A percentile compares a stretch with the other conserved stretches of the same genome.
phyloP scores from a whole-genome alignment of 2,113 vertebrate species.

The Alaudala cheleensis region DNA sequence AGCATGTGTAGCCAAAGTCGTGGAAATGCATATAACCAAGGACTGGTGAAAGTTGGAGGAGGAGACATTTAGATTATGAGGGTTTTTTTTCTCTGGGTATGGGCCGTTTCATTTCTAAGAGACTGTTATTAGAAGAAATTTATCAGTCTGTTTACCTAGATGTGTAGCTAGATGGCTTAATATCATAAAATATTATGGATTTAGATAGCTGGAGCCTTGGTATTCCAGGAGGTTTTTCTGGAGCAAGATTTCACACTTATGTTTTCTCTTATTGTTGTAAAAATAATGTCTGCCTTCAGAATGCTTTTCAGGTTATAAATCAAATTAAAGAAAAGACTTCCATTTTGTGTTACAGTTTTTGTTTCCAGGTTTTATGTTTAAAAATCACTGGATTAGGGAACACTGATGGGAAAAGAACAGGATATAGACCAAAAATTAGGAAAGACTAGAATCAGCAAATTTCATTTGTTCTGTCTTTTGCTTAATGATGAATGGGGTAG shows the following conservation, averaged over 20 bases:
- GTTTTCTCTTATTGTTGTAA: neutral
- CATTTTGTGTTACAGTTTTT: neutral
- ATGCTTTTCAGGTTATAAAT: neutral
- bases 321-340: neutral
- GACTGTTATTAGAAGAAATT: neutral
- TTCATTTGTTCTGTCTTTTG: neutral
- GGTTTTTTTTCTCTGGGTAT: neutral
- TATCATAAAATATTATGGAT: neutral
- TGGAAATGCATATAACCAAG: rapidly evolving
- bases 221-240: neutral
- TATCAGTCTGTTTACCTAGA: neutral
- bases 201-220: neutral
- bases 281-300: neutral
- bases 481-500: neutral
- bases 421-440: neutral
- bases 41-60: neutral
- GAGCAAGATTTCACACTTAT: neutral
- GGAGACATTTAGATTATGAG: neutral
- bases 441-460: neutral
- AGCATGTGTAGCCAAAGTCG: neutral
- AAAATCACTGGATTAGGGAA: neutral
- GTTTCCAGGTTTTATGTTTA: neutral
- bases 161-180: neutral
- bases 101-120: neutral
- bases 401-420: neutral